A percentile compares a stretch with the other conserved stretches of the same genome.
phyloP scores from a whole-genome alignment of 2,888 invertebrate genomes.

The Plebejus melissa region DNA sequence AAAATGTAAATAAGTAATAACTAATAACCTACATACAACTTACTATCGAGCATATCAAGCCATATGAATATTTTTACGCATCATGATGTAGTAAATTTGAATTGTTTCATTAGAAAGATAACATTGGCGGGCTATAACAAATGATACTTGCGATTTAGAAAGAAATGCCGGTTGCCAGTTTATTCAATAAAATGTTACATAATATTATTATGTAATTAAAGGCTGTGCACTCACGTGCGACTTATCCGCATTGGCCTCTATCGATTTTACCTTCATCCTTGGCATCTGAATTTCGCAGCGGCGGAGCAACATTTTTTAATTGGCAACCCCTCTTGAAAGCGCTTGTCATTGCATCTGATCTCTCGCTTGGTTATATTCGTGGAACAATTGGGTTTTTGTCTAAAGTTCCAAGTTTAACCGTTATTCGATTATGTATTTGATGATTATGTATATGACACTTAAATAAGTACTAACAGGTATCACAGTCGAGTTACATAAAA shows the following conservation, averaged over 20 bases:
- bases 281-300: background rate
- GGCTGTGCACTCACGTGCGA: background rate
- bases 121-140: background rate
- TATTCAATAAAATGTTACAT: background rate
- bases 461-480: no score
- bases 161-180: background rate
- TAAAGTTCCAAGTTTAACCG: background rate
- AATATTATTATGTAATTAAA: conserved; percentile 5
- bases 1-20: background rate
- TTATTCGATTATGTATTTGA: background rate
- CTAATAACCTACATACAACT: no score
- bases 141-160: background rate
- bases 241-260: background rate
- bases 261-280: background rate
- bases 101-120: background rate
- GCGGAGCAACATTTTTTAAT: background rate
- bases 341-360: background rate
- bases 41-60: background rate
- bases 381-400: background rate
- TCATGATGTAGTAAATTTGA: background rate
- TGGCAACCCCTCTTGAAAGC: background rate
- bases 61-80: background rate
- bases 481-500: no score
- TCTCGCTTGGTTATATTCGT: background rate
- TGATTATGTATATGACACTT: no score